Conservation (phyloP, 2,797 vertebrate genomes). For the Acomys russatus region DNA sequence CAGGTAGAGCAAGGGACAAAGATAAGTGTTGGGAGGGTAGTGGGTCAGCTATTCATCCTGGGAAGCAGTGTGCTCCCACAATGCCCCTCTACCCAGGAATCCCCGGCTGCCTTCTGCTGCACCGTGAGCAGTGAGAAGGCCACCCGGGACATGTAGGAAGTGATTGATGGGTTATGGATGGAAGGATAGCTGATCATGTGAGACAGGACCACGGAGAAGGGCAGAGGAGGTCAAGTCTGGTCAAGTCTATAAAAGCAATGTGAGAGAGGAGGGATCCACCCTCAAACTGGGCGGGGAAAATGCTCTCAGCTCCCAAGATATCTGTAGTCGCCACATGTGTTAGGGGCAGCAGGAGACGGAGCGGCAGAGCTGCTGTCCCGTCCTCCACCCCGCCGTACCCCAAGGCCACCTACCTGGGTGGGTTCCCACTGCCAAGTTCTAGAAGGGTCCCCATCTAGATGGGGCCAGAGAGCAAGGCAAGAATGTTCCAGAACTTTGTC, state of each 20-base stretch:
- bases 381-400: no score
- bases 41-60: neutral
- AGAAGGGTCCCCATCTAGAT: neutral
- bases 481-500: neutral
- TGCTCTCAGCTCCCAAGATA: fast-evolving
- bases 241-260: neutral
- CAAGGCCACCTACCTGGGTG: neutral
- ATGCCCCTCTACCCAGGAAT: neutral
- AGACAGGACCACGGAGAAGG: fast-evolving
- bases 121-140: fast-evolving
- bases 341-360: neutral
- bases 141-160: neutral
- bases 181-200: neutral
- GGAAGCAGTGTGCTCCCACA: neutral
- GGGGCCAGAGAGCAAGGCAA: neutral
- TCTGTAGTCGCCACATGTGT: neutral
- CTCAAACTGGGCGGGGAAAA: neutral
- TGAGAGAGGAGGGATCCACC: no score
- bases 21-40: fast-evolving
- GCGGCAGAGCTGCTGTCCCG: neutral
- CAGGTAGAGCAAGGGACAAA: neutral
- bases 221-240: neutral
- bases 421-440: neutral
- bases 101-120: neutral
- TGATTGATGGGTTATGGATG: neutral